Conservation (phyloP, 2,888 invertebrate species). For the Heterodera filipjevi region DNA sequence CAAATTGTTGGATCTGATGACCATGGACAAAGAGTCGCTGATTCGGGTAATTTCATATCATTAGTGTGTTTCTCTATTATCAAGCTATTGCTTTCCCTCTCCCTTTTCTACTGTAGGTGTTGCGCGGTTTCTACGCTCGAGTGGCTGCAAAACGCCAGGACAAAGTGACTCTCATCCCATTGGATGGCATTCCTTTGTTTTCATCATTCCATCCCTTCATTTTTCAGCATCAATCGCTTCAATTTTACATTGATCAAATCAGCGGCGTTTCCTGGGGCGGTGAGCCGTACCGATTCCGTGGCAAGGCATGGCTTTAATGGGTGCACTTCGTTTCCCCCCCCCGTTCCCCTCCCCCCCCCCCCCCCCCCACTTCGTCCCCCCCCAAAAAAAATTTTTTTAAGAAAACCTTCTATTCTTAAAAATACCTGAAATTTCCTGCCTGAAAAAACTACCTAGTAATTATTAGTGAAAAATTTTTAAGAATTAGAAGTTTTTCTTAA, state of each 20-base stretch:
- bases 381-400: not conserved
- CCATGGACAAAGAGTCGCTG: conserved; percentile 25
- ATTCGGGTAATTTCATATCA: not conserved
- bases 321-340: too few relatives aligned
- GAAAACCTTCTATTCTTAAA: too few relatives aligned
- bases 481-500: too few relatives aligned
- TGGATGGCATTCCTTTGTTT: not conserved
- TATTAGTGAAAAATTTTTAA: too few relatives aligned
- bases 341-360: too few relatives aligned
- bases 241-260: conserved; percentile 27
- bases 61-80: too few relatives aligned
- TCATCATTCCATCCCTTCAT: not conserved
- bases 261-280: conserved; percentile 27
- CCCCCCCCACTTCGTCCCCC: not conserved
- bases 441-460: too few relatives aligned
- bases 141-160: conserved; percentile 14
- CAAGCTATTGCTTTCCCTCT: too few relatives aligned
- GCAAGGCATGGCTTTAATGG: not conserved
- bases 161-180: conserved; percentile 12
- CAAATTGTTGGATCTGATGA: conserved; percentile 27
- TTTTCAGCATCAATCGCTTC: not conserved
- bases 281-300: conserved; percentile 11
- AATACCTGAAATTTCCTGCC: too few relatives aligned
- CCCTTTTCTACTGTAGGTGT: not conserved
- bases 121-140: conserved; percentile 16